Conservation (phyloP, 2,888 invertebrate species). For the Cheiracanthium punctorium region DNA sequence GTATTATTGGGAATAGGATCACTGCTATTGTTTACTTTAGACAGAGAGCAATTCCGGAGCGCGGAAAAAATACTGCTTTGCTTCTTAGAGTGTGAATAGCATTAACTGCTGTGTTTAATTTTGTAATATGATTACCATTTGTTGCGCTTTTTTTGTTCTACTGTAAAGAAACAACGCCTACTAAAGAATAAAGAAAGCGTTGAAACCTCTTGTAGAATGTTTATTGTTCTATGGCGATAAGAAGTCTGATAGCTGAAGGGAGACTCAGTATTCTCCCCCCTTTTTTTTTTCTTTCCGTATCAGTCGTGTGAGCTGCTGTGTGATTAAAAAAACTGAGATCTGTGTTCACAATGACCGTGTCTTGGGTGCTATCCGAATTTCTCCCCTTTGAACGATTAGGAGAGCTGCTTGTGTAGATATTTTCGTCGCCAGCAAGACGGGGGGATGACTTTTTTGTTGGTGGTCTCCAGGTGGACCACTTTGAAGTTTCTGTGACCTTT, state of each 20-base stretch:
- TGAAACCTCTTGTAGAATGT: conserved; percentile 24
- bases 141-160: too few species aligned
- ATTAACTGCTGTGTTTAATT: too few species aligned
- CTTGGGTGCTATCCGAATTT: conserved; percentile 27
- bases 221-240: conserved; percentile 59
- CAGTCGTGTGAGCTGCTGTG: neutral
- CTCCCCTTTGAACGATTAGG: conserved; percentile 27
- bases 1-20: too few species aligned
- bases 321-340: conserved; percentile 23
- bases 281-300: neutral
- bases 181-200: neutral
- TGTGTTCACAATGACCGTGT: conserved; percentile 47
- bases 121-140: too few species aligned
- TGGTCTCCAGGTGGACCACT: neutral
- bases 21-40: too few species aligned
- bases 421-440: conserved; percentile 55
- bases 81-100: too few species aligned
- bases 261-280: conserved; percentile 2
- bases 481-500: too few species aligned
- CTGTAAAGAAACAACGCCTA: neutral
- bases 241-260: conserved; percentile 19
- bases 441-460: conserved; percentile 22
- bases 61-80: too few species aligned
- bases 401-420: conserved; percentile 26
- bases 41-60: too few species aligned